Evolutionary conservation across 1,140 invertebrate genomes (phyloP), one percentile per base, ranked within the genome.

Genomic region (Eulimnadia texana): DNA sequence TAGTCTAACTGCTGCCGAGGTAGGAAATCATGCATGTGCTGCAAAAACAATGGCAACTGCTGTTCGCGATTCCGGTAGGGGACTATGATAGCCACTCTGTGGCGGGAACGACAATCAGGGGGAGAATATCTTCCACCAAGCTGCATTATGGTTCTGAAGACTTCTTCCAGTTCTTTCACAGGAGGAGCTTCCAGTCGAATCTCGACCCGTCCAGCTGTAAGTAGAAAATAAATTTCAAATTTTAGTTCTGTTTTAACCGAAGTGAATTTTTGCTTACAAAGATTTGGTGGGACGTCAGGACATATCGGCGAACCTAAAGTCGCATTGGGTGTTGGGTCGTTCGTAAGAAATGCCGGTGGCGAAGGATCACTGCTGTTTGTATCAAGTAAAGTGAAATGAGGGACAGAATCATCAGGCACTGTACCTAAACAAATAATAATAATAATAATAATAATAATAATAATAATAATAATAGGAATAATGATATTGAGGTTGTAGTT

Each of bases 1-100:
- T 97, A 98, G 69, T 93, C 87, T 57, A 96, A 79, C 72, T 90
- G 84, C 73, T 98, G 93, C 64, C 84, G 82, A 72, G 89, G 84
- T 27, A 97, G 77, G 66, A 96, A 85, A 23, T 90, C 90, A 74
- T 96, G 90, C 70, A 97, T 83, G 73, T 94, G 88, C 68, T 86
- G 83, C 9, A 94, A 76, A 68, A 95, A 86, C 53, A 84, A 78
- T 58, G 82, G 78, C 47, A 97, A 79, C 74, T 97, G 93, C 64
- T 84, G 80, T 64, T 83, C 79, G 54, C 93, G 78, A 72, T 93
- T 86, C 64, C 93, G 80, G 71, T 85, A 93, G 52, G 93, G 92
- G 65, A 97, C 81, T 61, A 96, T 83, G 63, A 96, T 84, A 49
- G 91, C 93, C 3, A 95, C 88, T 68, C 79, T 81, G 68, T 90